phyloP scores from a whole-genome alignment of 1,140 invertebrate species.

The Proales similis region DNA sequence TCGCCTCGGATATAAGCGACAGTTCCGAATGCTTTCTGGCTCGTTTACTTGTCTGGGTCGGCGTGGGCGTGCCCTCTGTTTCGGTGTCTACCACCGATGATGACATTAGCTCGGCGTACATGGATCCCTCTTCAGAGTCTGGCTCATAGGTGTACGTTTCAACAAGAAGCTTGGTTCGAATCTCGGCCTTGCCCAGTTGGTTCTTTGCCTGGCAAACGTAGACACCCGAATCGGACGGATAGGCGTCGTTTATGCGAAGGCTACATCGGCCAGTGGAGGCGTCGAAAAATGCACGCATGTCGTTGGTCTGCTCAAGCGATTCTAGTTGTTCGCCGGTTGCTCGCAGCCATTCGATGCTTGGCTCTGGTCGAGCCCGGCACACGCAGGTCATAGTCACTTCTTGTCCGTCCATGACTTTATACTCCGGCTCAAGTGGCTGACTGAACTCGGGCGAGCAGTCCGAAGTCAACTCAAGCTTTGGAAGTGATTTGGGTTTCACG shows the following conservation, averaged over 20 bases:
- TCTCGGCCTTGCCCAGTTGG: slow-evolving; percentile 47
- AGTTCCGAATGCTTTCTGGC: slow-evolving; percentile 19
- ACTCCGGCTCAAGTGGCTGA: background rate
- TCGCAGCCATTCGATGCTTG: slow-evolving; percentile 33
- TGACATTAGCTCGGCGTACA: slow-evolving; percentile 8
- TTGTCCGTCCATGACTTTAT: slow-evolving; percentile 29
- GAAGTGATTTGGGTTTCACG: slow-evolving; percentile 21
- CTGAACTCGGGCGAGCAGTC: slow-evolving; percentile 9
- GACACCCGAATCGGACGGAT: slow-evolving; percentile 80
- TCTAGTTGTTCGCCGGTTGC: background rate
- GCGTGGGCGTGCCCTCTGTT: slow-evolving; percentile 26
- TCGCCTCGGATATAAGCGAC: background rate
- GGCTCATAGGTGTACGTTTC: slow-evolving; percentile 30
- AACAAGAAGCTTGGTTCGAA: slow-evolving; percentile 39
- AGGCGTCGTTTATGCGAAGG: slow-evolving; percentile 66
- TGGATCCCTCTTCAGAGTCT: slow-evolving; percentile 31
- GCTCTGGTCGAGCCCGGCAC: slow-evolving; percentile 14
- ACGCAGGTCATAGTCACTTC: slow-evolving; percentile 26
- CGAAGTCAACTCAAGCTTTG: slow-evolving; percentile 14
- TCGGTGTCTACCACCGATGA: background rate
- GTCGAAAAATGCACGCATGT: slow-evolving; percentile 21
- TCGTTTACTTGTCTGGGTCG: slow-evolving; percentile 16
- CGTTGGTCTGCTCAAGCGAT: slow-evolving; percentile 15
- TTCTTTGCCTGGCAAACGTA: slow-evolving; percentile 50
- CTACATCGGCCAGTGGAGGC: slow-evolving; percentile 18